Evolutionary conservation across 2,113 vertebrate genomes (phyloP).

Genomic region (Varanus komodoensis): DNA sequence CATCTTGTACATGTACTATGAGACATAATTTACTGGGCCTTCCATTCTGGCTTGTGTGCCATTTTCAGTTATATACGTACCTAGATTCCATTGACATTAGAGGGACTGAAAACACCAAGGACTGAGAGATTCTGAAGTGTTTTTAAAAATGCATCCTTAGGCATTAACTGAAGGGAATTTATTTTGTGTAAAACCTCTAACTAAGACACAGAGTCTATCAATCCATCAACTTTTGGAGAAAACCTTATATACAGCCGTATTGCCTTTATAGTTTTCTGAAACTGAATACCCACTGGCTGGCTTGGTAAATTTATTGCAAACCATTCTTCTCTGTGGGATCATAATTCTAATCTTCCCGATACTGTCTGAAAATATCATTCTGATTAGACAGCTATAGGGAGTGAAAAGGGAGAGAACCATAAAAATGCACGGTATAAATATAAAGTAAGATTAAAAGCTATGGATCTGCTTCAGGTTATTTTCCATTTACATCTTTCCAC

Average conservation of each 20-base stretch:
- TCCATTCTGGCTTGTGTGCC: not conserved
- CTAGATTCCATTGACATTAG: not conserved
- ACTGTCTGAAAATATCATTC: constrained; percentile 33
- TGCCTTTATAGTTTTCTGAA: not conserved
- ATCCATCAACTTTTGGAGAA: not conserved
- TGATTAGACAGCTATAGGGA: constrained; percentile 14
- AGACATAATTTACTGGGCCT: not conserved
- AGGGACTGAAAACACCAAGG: not conserved
- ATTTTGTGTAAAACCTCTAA: not conserved
- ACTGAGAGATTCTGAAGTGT: not conserved
- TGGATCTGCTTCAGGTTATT: constrained; percentile 16
- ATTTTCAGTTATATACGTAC: not conserved
- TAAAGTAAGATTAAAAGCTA: constrained; percentile 44
- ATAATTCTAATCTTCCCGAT: constrained; percentile 33
- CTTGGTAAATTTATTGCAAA: constrained; percentile 13
- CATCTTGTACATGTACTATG: not conserved
- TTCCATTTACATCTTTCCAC: not conserved
- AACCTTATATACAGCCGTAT: not conserved
- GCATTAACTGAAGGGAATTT: not conserved
- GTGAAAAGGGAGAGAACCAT: constrained; percentile 9
- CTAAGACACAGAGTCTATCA: not conserved
- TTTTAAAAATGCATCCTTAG: not conserved
- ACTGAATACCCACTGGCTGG: not conserved
- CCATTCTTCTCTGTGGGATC: constrained; percentile 25
- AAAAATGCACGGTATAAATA: not conserved